phyloP scores from a whole-genome alignment of 1,140 invertebrate species.

The Atta colombica region DNA sequence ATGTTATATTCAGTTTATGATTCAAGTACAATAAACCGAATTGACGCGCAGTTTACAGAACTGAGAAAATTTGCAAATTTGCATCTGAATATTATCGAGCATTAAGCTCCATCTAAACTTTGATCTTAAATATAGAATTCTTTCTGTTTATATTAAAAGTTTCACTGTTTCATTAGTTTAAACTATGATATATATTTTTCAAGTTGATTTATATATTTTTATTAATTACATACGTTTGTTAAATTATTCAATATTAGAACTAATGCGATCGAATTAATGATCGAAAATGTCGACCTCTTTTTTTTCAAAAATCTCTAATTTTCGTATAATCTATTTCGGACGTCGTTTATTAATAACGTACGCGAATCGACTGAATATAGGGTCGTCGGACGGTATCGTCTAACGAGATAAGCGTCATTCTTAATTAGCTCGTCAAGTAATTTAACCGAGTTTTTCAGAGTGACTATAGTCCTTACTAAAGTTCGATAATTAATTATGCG shows the following conservation, averaged over 20 bases:
- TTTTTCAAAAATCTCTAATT: neutral
- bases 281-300: neutral
- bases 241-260: neutral
- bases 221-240: neutral
- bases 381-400: conserved; percentile 27
- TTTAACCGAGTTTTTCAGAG: conserved; percentile 31
- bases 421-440: conserved; percentile 53
- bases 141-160: neutral
- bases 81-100: no score
- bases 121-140: no score
- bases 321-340: neutral
- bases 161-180: neutral
- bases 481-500: conserved; percentile 48
- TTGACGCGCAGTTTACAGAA: no score
- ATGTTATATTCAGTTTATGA: no score
- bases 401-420: conserved; percentile 49
- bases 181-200: neutral
- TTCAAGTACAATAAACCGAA: no score
- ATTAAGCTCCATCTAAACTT: no score
- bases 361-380: conserved; percentile 23
- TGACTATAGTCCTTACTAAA: conserved; percentile 35
- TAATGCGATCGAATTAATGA: neutral
- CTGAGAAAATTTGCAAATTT: no score
- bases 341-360: conserved; percentile 17
- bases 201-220: neutral